Base-by-base conservation (phyloP, 2,888 invertebrate species). In the Perdita meconis region DNA sequence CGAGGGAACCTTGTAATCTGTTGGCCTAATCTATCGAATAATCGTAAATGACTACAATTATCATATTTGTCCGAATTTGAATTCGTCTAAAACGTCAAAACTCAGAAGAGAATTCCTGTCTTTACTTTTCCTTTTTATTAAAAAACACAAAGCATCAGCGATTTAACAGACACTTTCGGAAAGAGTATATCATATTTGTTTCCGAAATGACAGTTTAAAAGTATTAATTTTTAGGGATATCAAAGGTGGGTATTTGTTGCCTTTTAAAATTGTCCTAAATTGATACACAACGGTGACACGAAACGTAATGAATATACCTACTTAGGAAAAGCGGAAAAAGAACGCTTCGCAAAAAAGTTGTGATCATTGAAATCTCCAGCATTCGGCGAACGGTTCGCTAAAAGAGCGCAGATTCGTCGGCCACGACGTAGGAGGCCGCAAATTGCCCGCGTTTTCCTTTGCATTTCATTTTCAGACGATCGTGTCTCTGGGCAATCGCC, bases 401-500 rank as follows among this genome's bases (percentile, higher is more conserved):
- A 16, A 16, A 42, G 51, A 13, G 36, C 34, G 36, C 24, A 34
- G 24, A 66, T 19, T 40, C 22, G 13, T 44, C 19, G 34, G n/a
- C 12, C 16, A 2, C 34, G 50, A 34, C n/a, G 4, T 10, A 19
- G 36, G 6, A 50, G 63, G 38, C 30, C 22, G n/a, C 47, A 78
- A 78, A 84, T 84, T 80, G 80, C 57, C 44, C 60, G 73, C 42
- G 73, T 71, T 80, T 79, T 61, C 73, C 73, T 22, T 60, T 57
- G 55, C 65, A 65, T 74, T 83, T 81, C 76, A 81, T 83, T 76
- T 69, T 50, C 56, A 60, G 65, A 70, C 42, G 70, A 61, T 72
- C 72, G 71, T 85, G 80, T 85, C 85, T 80, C 61, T 75, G 69
- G 80, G 59, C 78, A 65, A 66, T 38, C 30, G 77, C 66, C 75